Base-by-base conservation (phyloP, 2,888 invertebrate species). In the Agrilus biguttatus region DNA sequence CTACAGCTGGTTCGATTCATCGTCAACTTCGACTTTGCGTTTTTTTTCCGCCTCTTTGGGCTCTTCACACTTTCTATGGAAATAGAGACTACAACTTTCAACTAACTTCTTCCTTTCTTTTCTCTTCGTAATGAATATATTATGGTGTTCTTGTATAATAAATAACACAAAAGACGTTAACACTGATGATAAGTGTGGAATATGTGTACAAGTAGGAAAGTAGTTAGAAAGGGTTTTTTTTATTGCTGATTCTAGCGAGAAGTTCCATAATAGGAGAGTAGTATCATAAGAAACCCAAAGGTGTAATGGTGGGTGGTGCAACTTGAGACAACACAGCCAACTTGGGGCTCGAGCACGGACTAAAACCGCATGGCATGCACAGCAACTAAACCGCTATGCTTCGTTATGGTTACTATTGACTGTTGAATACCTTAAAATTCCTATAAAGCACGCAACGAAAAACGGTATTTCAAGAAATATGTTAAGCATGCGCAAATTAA, bases 251-350 rank as follows among this genome's bases (percentile, higher is more conserved):
- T 41, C 41, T 46, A 46, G 44, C 46, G 52, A 50, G 49, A 51
- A 51, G 45, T 47, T 51, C 47, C 45, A 46, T 21, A 21, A 21
- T 21, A 21, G 19, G 19, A 19, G 19, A 44, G 45, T 45, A 45
- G 47, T 47, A 47, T 40, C 49, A 47, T 50, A 47, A 51, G 45
- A 51, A 50, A 54, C 53, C 56, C 52, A 52, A 53, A 53, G 53
- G 51, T 49, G 52, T 53, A 53, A 49, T 44, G 46, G 50, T 54
- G 56, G 54, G 55, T 55, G 53, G 63, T 64, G 64, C 63, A 62
- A 61, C 61, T 61, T 54, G 55, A 64, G 65, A 66, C 66, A 66
- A 66, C 66, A 66, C 66, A 66, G 66, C 66, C 66, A 63, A 59
- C 56, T 59, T 50, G 58, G 60, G 57, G 46, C 46, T 51, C 47